Conservation (phyloP, 2,113 vertebrate genomes). For the Epinephelus cyanopodus region DNA sequence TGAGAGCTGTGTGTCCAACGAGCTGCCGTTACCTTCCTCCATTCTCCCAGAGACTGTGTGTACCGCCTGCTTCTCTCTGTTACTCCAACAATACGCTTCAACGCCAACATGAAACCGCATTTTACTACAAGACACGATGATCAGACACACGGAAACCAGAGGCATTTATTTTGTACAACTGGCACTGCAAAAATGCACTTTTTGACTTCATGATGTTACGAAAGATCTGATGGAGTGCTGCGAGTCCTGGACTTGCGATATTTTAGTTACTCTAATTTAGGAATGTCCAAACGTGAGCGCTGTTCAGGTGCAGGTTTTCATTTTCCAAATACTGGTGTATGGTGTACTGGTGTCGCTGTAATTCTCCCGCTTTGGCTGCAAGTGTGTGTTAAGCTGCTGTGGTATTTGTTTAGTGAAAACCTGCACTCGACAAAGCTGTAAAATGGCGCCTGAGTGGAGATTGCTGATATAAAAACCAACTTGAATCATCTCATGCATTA, state of each 20-base stretch:
- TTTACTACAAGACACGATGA: not conserved
- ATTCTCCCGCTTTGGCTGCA: not conserved
- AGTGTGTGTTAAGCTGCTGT: constrained; percentile 27
- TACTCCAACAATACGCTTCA: constrained; percentile 90
- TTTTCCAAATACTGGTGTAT: not conserved
- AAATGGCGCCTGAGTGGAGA: not conserved
- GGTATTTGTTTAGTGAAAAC: not conserved
- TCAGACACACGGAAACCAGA: not conserved
- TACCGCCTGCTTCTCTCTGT: constrained; percentile 83
- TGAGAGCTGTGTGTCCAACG: constrained; percentile 84
- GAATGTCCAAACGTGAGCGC: not conserved
- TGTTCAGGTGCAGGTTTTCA: constrained; percentile 7
- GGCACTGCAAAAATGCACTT: constrained; percentile 62
- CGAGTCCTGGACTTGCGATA: not conserved
- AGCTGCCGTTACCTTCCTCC: constrained; percentile 93
- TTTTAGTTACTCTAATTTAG: constrained; percentile 4
- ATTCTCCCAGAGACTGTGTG: constrained; percentile 91
- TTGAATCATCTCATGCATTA: constrained; percentile 34
- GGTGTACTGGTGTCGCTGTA: not conserved
- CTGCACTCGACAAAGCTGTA: not conserved
- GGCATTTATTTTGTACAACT: not conserved
- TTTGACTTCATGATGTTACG: constrained; percentile 5
- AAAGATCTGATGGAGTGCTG: not conserved
- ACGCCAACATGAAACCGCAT: constrained; percentile 84
- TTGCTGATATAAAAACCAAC: not conserved